phyloP scores from a whole-genome alignment of 2,888 invertebrate species.

The Heteromyza rotundicornis region DNA sequence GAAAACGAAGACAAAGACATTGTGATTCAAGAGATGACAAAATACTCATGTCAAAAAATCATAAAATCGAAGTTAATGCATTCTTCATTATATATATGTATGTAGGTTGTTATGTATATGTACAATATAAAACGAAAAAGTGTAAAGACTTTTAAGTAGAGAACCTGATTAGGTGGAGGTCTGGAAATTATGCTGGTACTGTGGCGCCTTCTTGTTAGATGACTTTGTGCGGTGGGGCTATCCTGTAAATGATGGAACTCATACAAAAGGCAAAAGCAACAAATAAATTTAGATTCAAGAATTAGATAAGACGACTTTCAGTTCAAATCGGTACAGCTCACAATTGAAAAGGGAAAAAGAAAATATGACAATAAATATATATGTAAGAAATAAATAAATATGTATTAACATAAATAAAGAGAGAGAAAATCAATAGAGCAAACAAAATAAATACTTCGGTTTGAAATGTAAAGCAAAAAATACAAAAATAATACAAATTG shows the following conservation, averaged over 20 bases:
- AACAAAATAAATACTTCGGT: constrained; percentile 12
- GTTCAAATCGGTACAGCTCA: not conserved
- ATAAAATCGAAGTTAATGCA: constrained; percentile 4
- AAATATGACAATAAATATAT: not conserved
- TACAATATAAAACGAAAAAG: constrained; percentile 10
- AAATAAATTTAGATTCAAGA: constrained; percentile 20
- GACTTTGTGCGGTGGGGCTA: constrained; percentile 68
- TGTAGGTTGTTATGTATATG: not conserved
- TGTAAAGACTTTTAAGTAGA: constrained; percentile 39
- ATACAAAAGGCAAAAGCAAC: constrained; percentile 44
- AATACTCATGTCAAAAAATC: constrained; percentile 8
- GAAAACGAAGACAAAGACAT: not conserved
- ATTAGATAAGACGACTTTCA: too few species aligned
- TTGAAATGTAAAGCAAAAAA: constrained; percentile 14
- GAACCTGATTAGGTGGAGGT: constrained; percentile 63
- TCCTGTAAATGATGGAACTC: constrained; percentile 62
- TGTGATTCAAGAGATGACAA: not conserved
- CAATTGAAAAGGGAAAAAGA: not conserved
- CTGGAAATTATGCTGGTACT: constrained; percentile 68
- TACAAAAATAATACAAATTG: not conserved
- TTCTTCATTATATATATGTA: not conserved
- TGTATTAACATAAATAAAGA: not conserved
- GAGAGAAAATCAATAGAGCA: constrained; percentile 10
- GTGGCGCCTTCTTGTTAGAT: constrained; percentile 77
- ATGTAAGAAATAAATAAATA: not conserved